Conservation (phyloP, 2,888 invertebrate species). For the Syritta pipiens region DNA sequence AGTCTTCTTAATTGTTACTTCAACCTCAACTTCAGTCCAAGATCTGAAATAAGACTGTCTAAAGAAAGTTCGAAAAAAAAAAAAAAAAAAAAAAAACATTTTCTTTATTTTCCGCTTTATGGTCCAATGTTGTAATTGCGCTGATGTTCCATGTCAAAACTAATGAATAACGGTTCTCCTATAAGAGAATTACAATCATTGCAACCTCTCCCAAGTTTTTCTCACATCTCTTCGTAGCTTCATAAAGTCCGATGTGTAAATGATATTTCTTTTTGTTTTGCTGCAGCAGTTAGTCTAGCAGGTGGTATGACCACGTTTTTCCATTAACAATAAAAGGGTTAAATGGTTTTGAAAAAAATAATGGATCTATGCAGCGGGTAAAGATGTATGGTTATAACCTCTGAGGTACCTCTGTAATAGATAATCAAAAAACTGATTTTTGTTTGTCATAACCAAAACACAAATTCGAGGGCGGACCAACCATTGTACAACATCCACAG, state of each 20-base stretch:
- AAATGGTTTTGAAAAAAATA: conserved; percentile 30
- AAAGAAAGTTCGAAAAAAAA: too few species aligned
- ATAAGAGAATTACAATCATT: conserved; percentile 32
- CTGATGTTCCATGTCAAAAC: conserved; percentile 37
- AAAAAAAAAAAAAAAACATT: conserved; percentile 7
- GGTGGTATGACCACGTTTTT: conserved; percentile 9
- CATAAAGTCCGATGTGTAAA: conserved; percentile 15
- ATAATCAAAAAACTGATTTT: conserved; percentile 16
- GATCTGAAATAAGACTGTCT: too few species aligned
- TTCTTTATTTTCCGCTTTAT: conserved; percentile 31
- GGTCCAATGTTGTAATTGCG: conserved; percentile 11
- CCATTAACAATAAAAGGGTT: conserved; percentile 45
- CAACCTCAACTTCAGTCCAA: too few species aligned
- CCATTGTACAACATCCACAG: conserved; percentile 17
- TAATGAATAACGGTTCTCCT: conserved; percentile 41
- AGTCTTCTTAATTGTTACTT: too few species aligned
- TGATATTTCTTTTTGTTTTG: conserved; percentile 4
- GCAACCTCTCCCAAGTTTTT: conserved; percentile 16
- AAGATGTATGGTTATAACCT: too few species aligned
- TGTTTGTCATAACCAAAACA: too few species aligned
- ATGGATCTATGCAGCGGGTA: conserved; percentile 10
- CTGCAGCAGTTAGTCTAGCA: conserved; percentile 5
- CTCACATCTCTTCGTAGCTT: conserved; percentile 29
- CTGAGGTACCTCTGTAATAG: neutral
- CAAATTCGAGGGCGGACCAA: conserved; percentile 15